Conservation (phyloP, 92 coral and sea anemone genomes). For the Siderastrea radians region DNA sequence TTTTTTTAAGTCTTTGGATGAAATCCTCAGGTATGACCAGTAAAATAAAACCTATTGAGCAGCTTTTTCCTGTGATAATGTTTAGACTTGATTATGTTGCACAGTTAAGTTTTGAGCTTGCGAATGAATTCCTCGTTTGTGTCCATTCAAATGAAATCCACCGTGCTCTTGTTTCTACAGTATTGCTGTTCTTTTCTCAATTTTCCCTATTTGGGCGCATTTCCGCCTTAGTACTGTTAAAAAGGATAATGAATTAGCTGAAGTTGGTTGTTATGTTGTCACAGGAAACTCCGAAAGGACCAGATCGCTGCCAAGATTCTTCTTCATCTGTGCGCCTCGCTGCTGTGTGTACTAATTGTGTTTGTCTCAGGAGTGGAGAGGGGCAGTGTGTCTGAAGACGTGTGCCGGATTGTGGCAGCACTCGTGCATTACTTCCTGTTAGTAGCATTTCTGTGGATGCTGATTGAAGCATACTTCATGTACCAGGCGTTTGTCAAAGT, state of each 20-base stretch:
- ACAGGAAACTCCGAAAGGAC: slow-evolving; percentile 96
- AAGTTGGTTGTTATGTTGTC: not conserved
- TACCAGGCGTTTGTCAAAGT: slow-evolving; percentile 97
- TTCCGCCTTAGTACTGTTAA: not conserved
- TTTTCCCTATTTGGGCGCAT: too few relatives aligned
- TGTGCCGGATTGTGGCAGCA: slow-evolving; percentile 91
- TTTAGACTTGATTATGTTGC: too few relatives aligned
- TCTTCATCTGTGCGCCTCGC: slow-evolving; percentile 91
- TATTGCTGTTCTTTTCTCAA: too few relatives aligned
- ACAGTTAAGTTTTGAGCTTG: too few relatives aligned
- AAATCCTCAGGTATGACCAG: too few relatives aligned
- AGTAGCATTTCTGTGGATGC: slow-evolving; percentile 96
- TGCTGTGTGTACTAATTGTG: slow-evolving; percentile 92
- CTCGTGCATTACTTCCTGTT: slow-evolving; percentile 90
- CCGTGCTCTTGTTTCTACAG: too few relatives aligned
- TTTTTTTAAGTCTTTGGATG: too few relatives aligned
- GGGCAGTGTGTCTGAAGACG: slow-evolving; percentile 77
- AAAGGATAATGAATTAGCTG: not conserved
- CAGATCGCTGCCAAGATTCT: slow-evolving; percentile 95
- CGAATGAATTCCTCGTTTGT: too few relatives aligned
- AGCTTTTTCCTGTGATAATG: too few relatives aligned
- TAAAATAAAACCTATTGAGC: too few relatives aligned
- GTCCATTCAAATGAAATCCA: too few relatives aligned
- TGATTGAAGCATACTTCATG: slow-evolving; percentile 97
- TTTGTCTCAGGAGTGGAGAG: slow-evolving; percentile 91